A percentile compares a stretch with the other conserved stretches of the same genome.
phyloP scores from a whole-genome alignment of 2,113 vertebrate genomes.

The Corvus cornix region DNA sequence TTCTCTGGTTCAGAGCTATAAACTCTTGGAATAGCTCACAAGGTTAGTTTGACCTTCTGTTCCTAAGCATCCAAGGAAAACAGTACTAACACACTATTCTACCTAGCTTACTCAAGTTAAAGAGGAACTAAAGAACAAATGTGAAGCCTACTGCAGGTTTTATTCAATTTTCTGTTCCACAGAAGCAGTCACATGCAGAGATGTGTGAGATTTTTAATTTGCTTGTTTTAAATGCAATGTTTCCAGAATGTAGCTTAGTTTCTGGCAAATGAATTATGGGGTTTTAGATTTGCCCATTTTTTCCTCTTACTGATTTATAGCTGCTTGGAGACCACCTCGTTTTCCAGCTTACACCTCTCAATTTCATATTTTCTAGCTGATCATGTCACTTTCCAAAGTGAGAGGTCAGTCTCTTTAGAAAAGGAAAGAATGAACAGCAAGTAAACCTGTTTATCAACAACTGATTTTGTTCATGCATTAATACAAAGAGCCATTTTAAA shows the following conservation, averaged over 20 bases:
- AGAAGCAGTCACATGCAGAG: not conserved
- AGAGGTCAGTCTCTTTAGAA: not conserved
- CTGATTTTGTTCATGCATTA: not conserved
- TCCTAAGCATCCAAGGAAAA: conserved; percentile 1
- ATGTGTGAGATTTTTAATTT: not conserved
- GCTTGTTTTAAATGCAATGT: not conserved
- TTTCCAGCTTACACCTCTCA: not conserved
- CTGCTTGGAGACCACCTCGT: not conserved
- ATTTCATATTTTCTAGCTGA: not conserved
- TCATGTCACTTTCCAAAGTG: not conserved
- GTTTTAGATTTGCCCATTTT: not conserved
- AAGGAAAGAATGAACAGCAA: not conserved
- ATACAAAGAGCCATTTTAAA: not conserved
- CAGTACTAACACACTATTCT: not conserved
- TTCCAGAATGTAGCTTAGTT: not conserved
- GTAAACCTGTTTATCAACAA: not conserved
- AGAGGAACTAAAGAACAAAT: not conserved
- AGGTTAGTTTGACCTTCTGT: not conserved
- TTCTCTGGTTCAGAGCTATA: not conserved
- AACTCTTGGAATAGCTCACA: conserved; percentile 21
- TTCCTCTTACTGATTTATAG: not conserved
- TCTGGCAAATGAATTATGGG: not conserved
- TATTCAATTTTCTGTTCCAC: not conserved
- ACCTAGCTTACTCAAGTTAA: not conserved
- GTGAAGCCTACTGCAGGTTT: not conserved